Conservation (phyloP, 2,113 vertebrate genomes). For the Nymphicus hollandicus region DNA sequence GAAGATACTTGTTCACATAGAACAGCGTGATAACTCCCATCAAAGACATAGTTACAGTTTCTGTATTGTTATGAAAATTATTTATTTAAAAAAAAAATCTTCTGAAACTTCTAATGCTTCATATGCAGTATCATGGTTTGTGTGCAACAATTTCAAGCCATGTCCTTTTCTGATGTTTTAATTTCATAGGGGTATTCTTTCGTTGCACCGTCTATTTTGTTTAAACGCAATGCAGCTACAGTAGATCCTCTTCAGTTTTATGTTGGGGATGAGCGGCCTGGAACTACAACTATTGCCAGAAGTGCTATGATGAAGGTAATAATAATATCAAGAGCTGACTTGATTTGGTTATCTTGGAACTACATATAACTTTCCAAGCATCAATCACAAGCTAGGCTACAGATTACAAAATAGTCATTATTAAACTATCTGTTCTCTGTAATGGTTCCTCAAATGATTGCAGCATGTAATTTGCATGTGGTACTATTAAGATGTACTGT, state of each 20-base stretch:
- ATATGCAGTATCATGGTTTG: conserved; percentile 37
- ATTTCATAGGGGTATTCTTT: conserved; percentile 91
- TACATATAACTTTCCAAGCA: background rate
- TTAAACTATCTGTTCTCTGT: background rate
- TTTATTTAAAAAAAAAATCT: conserved; percentile 65
- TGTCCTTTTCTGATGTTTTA: conserved; percentile 50
- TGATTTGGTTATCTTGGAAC: background rate
- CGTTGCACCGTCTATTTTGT: conserved; percentile 94
- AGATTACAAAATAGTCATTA: background rate
- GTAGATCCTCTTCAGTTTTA: conserved; percentile 87
- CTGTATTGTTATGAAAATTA: background rate
- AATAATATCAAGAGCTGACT: background rate
- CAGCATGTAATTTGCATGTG: background rate
- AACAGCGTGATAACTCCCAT: background rate
- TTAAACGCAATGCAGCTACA: conserved; percentile 93
- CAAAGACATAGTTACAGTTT: background rate
- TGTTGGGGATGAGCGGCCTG: conserved; percentile 84
- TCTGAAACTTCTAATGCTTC: conserved; percentile 70
- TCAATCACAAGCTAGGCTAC: background rate
- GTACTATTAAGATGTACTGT: background rate
- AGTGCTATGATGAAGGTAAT: conserved; percentile 98
- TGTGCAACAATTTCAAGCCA: conserved; percentile 18
- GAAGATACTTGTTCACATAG: background rate
- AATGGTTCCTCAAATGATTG: background rate
- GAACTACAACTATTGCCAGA: conserved; percentile 85